Percentiles rank a stretch among this genome's conserved stretches.
These are phyloP conservation scores for Griposia aprilina DNA, from an alignment of 2,888 invertebrate genomes.

Conservation along the genomic window DNA sequence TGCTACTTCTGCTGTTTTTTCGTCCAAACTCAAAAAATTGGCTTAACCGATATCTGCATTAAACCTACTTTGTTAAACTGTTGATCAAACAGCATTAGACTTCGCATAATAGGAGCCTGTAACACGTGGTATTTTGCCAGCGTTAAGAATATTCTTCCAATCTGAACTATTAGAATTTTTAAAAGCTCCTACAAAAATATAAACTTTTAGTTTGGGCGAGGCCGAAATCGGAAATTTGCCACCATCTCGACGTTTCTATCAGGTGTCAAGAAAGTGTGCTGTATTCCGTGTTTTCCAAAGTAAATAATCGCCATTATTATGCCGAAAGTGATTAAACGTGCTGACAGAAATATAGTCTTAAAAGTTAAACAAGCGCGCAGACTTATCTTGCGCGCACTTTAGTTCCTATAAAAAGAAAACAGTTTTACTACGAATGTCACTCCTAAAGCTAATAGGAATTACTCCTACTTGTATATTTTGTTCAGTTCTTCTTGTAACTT, in stretches of 20 bases:
- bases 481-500: background rate
- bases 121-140: slow-evolving; percentile 4
- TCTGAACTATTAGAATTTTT: background rate
- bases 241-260: too few species aligned
- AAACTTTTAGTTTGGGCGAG: too few species aligned
- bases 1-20: background rate
- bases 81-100: background rate
- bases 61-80: background rate
- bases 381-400: too few species aligned
- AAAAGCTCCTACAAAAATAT: background rate
- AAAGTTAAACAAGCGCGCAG: too few species aligned
- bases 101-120: background rate
- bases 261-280: too few species aligned
- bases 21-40: background rate
- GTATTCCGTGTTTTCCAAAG: too few species aligned
- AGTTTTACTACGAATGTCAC: background rate
- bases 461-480: background rate
- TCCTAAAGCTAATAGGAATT: background rate
- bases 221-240: too few species aligned
- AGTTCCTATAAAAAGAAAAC: background rate
- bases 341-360: too few species aligned
- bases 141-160: background rate
- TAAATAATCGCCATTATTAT: too few species aligned
- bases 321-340: too few species aligned
- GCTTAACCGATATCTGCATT: background rate